Percentiles rank a stretch among this genome's conserved stretches.
Conservation (phyloP, 2,888 invertebrate species). For the Adelphocoris suturalis region DNA sequence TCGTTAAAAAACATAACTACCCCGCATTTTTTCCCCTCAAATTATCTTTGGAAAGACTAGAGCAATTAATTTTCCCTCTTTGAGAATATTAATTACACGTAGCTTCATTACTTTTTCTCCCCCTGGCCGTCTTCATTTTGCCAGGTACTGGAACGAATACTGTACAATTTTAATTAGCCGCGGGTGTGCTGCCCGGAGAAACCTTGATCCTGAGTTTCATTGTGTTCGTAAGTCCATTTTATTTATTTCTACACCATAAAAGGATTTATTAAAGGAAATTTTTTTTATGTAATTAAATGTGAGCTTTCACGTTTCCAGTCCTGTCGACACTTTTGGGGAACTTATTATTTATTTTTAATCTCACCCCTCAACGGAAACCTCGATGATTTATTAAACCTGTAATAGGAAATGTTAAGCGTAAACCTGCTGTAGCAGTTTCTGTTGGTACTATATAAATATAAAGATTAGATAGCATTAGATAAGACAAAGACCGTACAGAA, state of each 20-base stretch:
- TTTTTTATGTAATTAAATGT: background rate
- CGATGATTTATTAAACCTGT: too few relatives aligned
- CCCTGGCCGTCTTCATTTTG: conserved; percentile 23
- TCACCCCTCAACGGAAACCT: too few relatives aligned
- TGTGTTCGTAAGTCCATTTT: background rate
- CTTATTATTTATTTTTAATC: too few relatives aligned
- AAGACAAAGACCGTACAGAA: too few relatives aligned
- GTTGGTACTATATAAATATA: too few relatives aligned
- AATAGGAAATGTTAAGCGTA: too few relatives aligned
- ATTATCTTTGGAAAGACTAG: conserved; percentile 57
- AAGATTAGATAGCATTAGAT: too few relatives aligned
- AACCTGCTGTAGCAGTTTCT: too few relatives aligned
- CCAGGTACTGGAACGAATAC: conserved; percentile 38
- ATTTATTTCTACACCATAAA: background rate
- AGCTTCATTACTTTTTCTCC: conserved; percentile 56
- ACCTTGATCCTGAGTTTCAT: background rate
- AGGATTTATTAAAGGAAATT: background rate
- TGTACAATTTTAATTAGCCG: conserved; percentile 52
- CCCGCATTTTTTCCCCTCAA: conserved; percentile 29
- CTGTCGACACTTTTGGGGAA: too few relatives aligned
- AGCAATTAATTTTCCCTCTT: conserved; percentile 51
- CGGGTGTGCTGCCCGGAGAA: background rate
- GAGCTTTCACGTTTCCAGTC: background rate
- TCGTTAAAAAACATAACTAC: conserved; percentile 54
- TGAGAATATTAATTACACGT: conserved; percentile 58